Base-by-base conservation (phyloP, 2,797 vertebrate species). In the Semaprochilodus insignis region DNA sequence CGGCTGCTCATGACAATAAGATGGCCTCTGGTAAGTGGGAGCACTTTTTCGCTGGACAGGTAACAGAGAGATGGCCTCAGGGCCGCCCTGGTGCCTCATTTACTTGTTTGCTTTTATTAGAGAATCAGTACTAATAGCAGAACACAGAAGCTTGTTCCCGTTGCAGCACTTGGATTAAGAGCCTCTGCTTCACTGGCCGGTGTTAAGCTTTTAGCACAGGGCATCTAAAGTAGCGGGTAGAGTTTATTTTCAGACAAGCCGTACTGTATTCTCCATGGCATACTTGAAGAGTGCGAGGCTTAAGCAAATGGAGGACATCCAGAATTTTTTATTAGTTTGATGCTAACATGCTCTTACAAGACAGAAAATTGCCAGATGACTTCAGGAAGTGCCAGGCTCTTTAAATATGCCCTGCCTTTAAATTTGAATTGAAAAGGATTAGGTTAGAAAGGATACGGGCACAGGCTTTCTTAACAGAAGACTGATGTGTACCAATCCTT, bases 1-100 rank as follows among this genome's bases (percentile, higher is more conserved):
- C 98, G 0, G 98, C 98, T 1, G 97, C 98, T 0, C 97, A 97
- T 1, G 97, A 99, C 87, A 97, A 97, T 86, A 99, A 97, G 90
- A 99, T 99, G 17, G 94, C 96, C 57, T 96, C 98, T 92, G 97
- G 98, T 99, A 90, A 90, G 91, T 19, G 7, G 19, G 17, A 60
- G 74, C 13, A 70, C 15, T 36, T 16, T 5, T 11, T 31, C 2
- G 16, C n/a, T 62, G 25, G n/a, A 54, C 54, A 31, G 54, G 57
- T 31, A 0, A 48, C 71, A 77, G 3, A 11, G 17, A 11, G n/a
- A 52, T 59, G 19, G 15, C 13, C 15, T 13, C 6, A 40, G 16
- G 55, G 48, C 14, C 4, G 6, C 14, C 19, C 16, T 79, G 10
- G 27, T 51, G 25, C 23, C 48, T 54, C 16, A 54, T 65, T 8